A percentile compares a stretch with the other conserved stretches of the same genome.
These are phyloP conservation scores for Myxocyprinus asiaticus DNA, from an alignment of 2,113 vertebrate species.

Conservation along the genomic window DNA sequence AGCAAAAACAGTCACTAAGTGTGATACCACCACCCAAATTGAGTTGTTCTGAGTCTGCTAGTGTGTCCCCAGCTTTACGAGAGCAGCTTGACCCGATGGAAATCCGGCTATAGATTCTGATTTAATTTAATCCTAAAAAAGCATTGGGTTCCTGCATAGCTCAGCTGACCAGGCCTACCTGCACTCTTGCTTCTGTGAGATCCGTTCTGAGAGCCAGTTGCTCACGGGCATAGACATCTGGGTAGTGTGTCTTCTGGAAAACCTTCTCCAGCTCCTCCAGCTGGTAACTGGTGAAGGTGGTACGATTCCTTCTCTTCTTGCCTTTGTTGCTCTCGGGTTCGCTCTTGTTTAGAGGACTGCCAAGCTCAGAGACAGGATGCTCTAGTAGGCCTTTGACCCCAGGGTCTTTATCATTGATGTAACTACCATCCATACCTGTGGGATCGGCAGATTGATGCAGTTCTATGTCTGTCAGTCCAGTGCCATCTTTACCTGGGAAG, in stretches of 20 bases:
- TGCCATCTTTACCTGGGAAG: constrained; percentile 85
- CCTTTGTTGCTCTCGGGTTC: constrained; percentile 91
- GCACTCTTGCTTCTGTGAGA: constrained; percentile 94
- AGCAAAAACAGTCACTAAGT: too few relatives aligned
- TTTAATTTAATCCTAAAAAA: too few relatives aligned
- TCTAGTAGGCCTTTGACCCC: constrained; percentile 80
- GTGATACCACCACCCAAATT: too few relatives aligned
- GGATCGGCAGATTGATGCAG: constrained; percentile 79
- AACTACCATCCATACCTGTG: constrained; percentile 90
- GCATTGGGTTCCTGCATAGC: too few relatives aligned
- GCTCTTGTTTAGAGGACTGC: constrained; percentile 84
- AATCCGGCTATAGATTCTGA: too few relatives aligned
- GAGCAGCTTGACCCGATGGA: too few relatives aligned
- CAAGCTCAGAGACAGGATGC: constrained; percentile 78
- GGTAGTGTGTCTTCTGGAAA: constrained; percentile 99
- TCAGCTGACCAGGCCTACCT: constrained; percentile 74
- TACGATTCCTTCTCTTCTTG: constrained; percentile 94
- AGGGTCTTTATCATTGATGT: constrained; percentile 84
- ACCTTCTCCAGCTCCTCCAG: constrained; percentile 98
- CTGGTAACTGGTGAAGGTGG: constrained; percentile 98
- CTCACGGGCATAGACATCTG: constrained; percentile 94
- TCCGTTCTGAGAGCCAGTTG: constrained; percentile 97
- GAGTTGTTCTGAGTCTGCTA: too few relatives aligned
- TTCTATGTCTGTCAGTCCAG: constrained; percentile 84
- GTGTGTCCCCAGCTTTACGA: too few relatives aligned